Conservation (phyloP, 2,113 vertebrate species). For the Anthoscopus minutus region DNA sequence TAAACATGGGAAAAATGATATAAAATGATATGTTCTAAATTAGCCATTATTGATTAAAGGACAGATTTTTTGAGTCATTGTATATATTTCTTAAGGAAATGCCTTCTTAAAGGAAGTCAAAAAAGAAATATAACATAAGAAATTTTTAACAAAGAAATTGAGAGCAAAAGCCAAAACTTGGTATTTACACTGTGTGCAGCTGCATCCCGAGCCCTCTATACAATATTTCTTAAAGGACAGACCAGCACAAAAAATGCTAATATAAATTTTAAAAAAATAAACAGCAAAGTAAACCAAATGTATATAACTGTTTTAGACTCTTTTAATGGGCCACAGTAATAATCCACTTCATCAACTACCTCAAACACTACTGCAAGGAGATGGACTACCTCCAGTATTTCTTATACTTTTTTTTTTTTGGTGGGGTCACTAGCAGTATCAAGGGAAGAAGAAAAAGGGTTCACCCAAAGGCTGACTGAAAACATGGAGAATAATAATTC, state of each 20-base stretch:
- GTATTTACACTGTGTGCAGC: not conserved
- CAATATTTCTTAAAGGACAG: not conserved
- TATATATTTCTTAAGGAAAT: not conserved
- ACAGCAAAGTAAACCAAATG: fast-evolving
- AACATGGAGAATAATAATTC: not conserved
- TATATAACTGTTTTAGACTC: not conserved
- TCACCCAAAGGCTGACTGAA: not conserved
- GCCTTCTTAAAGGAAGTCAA: not conserved
- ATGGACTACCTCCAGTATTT: not conserved
- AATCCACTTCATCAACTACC: not conserved
- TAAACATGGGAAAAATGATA: not conserved
- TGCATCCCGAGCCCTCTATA: not conserved
- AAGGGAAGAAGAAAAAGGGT: not conserved
- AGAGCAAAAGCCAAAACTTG: not conserved
- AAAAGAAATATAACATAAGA: not conserved
- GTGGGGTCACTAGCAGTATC: not conserved
- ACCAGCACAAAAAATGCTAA: not conserved
- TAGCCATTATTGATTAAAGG: not conserved
- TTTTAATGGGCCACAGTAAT: not conserved
- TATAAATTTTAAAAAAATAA: not conserved
- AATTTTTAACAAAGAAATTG: not conserved
- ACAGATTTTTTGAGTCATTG: not conserved
- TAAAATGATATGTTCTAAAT: not conserved
- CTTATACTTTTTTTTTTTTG: not conserved
- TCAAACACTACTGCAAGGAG: not conserved